Conservation (phyloP, 2,797 vertebrate species). For the Danionella dracula region DNA sequence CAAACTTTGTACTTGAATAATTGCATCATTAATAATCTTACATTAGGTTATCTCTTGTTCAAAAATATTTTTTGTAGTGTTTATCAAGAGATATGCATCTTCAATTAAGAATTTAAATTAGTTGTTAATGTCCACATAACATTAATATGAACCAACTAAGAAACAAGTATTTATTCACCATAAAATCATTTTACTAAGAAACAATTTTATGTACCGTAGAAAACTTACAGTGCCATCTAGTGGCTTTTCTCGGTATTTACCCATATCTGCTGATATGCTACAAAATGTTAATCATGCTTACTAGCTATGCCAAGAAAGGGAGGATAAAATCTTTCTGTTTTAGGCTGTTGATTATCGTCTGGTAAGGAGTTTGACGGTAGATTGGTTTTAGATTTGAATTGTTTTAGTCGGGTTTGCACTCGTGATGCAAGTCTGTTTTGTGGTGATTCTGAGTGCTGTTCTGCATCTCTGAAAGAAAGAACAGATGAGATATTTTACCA, state of each 20-base stretch:
- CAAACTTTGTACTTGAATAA: too few relatives aligned
- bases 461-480: slow-evolving; percentile 15
- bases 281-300: not conserved
- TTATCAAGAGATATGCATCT: too few relatives aligned
- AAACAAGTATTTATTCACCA: too few relatives aligned
- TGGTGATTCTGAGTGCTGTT: slow-evolving; percentile 1
- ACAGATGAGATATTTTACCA: too few relatives aligned
- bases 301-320: too few relatives aligned
- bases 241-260: not conserved
- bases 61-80: too few relatives aligned
- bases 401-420: slow-evolving; percentile 22
- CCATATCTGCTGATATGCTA: not conserved
- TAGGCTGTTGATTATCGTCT: slow-evolving; percentile 5
- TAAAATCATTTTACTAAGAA: too few relatives aligned
- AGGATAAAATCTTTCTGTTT: not conserved
- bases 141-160: too few relatives aligned
- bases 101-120: too few relatives aligned
- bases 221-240: slow-evolving; percentile 23
- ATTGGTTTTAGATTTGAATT: not conserved
- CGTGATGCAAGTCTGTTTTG: slow-evolving; percentile 3
- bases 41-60: too few relatives aligned
- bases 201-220: not conserved
- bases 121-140: too few relatives aligned
- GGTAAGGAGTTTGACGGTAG: not conserved
- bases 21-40: too few relatives aligned